Percentiles rank a stretch among this genome's conserved stretches.
Evolutionary conservation across 2,113 vertebrate genomes (phyloP).

Genomic region (Terrapene triunguis): DNA sequence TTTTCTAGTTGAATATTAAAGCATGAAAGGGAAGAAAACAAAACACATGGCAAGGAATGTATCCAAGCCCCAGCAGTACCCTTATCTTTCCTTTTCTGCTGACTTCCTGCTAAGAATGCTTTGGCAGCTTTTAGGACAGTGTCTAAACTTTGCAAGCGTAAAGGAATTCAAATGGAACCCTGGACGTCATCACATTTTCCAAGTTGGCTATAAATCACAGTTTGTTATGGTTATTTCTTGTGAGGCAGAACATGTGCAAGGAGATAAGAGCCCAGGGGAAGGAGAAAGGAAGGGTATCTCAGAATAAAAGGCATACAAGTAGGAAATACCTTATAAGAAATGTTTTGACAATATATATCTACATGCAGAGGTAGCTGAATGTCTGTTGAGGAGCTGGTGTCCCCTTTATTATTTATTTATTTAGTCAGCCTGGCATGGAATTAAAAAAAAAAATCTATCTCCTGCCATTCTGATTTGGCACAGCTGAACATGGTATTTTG

Average conservation of each 20-base stretch:
- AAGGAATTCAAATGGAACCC: slow-evolving; percentile 30
- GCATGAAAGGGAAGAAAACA: background rate
- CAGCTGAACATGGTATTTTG: slow-evolving; percentile 47
- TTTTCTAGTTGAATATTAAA: background rate
- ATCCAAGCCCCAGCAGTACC: background rate
- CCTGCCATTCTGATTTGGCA: background rate
- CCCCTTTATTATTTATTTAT: background rate
- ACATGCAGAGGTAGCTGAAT: background rate
- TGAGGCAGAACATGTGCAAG: slow-evolving; percentile 30
- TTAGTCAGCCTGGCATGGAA: background rate
- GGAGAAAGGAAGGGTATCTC: background rate
- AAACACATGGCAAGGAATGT: background rate
- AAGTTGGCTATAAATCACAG: slow-evolving; percentile 33
- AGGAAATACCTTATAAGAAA: slow-evolving; percentile 53
- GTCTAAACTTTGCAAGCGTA: slow-evolving; percentile 31
- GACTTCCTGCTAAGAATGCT: slow-evolving; percentile 60
- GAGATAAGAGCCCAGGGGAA: slow-evolving; percentile 75
- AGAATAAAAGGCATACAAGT: slow-evolving; percentile 1
- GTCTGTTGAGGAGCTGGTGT: background rate
- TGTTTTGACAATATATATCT: slow-evolving; percentile 24
- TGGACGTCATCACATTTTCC: background rate
- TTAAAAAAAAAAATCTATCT: background rate
- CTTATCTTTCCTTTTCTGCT: slow-evolving; percentile 43
- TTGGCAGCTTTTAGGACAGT: slow-evolving; percentile 15
- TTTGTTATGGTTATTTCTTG: slow-evolving; percentile 40